Percentiles rank a stretch among this genome's conserved stretches.
Evolutionary conservation across 2,888 invertebrate species (phyloP).

Genomic region (Chaetoderma sp.): DNA sequence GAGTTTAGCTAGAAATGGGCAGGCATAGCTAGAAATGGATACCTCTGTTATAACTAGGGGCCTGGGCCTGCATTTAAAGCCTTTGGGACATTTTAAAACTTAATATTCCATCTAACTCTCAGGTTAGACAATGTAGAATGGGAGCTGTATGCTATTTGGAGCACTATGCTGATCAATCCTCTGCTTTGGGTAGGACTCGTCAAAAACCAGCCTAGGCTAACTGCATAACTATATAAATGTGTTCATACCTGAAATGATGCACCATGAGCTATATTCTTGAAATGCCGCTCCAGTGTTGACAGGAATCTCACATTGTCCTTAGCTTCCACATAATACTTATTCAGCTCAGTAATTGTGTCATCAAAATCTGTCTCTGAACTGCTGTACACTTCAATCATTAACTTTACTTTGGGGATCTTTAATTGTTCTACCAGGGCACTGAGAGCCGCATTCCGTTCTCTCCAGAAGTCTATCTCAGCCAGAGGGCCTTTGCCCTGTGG

Average conservation of each 20-base stretch:
- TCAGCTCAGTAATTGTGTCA: constrained; percentile 75
- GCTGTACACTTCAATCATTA: constrained; percentile 75
- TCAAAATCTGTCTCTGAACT: constrained; percentile 74
- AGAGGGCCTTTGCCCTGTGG: constrained; percentile 81
- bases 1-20: no score
- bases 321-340: constrained; percentile 79
- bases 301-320: constrained; percentile 84
- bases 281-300: constrained; percentile 80
- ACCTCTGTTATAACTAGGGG: no score
- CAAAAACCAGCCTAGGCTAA: no score
- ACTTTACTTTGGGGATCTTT: constrained; percentile 78
- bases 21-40: no score
- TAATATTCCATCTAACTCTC: no score
- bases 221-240: no score
- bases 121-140: no score
- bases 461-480: constrained; percentile 89
- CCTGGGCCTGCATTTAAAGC: no score
- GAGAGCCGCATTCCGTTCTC: constrained; percentile 82
- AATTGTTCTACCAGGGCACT: constrained; percentile 85
- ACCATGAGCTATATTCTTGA: constrained; percentile 80
- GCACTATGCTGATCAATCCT: no score
- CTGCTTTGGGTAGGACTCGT: no score
- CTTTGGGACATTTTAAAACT: no score
- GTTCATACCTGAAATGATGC: constrained; percentile 79
- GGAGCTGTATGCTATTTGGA: no score